Conservation (phyloP, 2,888 invertebrate genomes). For the Ophion slaviceki region DNA sequence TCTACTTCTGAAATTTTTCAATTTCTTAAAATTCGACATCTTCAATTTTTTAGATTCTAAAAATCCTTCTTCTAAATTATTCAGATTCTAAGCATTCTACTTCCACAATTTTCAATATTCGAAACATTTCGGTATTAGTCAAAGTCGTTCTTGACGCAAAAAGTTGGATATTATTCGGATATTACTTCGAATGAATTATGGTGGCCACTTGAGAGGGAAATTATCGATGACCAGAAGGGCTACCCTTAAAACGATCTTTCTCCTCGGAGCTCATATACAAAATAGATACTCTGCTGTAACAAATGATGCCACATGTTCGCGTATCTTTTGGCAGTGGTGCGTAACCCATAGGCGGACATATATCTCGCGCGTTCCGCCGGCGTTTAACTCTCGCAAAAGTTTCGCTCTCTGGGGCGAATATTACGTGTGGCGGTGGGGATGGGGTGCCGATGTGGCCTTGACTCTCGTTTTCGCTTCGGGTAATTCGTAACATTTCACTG, state of each 20-base stretch:
- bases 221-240: slow-evolving; percentile 33
- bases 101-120: no score
- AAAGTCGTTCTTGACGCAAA: background rate
- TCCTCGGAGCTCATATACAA: slow-evolving; percentile 28
- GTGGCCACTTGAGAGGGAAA: slow-evolving; percentile 20
- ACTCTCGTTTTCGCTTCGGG: slow-evolving; percentile 46
- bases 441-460: slow-evolving; percentile 46
- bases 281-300: slow-evolving; percentile 73
- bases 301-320: slow-evolving; percentile 83
- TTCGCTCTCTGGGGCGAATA: slow-evolving; percentile 38
- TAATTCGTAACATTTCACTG: slow-evolving; percentile 55
- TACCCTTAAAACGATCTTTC: slow-evolving; percentile 27
- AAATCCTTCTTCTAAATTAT: no score
- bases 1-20: no score
- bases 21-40: no score
- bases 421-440: slow-evolving; percentile 12
- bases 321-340: slow-evolving; percentile 76
- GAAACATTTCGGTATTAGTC: background rate
- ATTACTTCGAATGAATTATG: background rate
- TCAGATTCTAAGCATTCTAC: no score
- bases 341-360: slow-evolving; percentile 64
- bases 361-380: slow-evolving; percentile 38
- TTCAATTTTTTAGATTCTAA: no score
- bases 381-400: slow-evolving; percentile 52
- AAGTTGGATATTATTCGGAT: background rate